Percentiles rank a stretch among this genome's conserved stretches.
Conservation (phyloP, 37 sponge, comb jelly and placozoan species). For the Cladorhizidae sp. region DNA sequence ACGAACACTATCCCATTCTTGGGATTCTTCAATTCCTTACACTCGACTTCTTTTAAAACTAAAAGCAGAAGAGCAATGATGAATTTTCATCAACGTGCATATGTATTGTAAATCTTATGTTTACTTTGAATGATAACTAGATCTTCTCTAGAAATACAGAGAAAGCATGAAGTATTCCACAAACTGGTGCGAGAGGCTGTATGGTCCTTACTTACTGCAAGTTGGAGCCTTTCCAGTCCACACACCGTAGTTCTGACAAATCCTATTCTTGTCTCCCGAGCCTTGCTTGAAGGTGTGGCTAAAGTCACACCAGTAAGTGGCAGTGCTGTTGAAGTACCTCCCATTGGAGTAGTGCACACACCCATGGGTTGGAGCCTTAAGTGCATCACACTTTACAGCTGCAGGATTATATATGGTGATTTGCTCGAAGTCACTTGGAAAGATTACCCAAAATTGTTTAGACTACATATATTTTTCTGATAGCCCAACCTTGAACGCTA, state of each 20-base stretch:
- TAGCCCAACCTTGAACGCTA: too few relatives aligned
- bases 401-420: too few relatives aligned
- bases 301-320: slow-evolving; percentile 47
- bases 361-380: slow-evolving; percentile 40
- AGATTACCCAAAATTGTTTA: too few relatives aligned
- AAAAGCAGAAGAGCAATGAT: neutral
- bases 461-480: too few relatives aligned
- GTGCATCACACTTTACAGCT: slow-evolving; percentile 52
- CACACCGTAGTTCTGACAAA: slow-evolving; percentile 49
- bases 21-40: slow-evolving; percentile 29
- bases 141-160: neutral
- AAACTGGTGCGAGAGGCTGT: neutral
- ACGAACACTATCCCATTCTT: slow-evolving; percentile 29
- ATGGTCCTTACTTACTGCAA: slow-evolving; percentile 48
- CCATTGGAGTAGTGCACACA: slow-evolving; percentile 6
- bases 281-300: slow-evolving; percentile 44
- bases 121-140: neutral
- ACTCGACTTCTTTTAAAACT: slow-evolving; percentile 32
- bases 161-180: neutral
- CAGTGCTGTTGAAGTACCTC: slow-evolving; percentile 23
- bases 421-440: too few relatives aligned
- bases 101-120: neutral
- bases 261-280: neutral
- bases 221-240: slow-evolving; percentile 62
- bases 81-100: neutral